A percentile compares a stretch with the other conserved stretches of the same genome.
These are phyloP conservation scores for Chiloscyllium plagiosum DNA, from an alignment of 2,113 vertebrate genomes.

Conservation along the genomic window DNA sequence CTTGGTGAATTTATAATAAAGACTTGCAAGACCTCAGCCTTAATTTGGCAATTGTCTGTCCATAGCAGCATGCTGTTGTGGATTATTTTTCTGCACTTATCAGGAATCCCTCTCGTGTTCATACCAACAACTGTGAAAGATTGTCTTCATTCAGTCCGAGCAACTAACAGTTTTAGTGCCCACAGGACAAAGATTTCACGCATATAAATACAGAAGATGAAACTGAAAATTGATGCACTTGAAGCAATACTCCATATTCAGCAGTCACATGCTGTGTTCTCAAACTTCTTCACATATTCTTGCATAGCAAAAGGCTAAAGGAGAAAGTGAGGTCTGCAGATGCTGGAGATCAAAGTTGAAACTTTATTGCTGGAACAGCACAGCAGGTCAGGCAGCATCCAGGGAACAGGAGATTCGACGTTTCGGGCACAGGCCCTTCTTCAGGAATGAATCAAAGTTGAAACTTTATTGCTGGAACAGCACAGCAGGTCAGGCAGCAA, in stretches of 20 bases:
- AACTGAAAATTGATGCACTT: background rate
- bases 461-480: too few species aligned
- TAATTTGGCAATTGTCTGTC: conserved; percentile 3
- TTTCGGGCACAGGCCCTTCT: too few species aligned
- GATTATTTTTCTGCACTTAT: background rate
- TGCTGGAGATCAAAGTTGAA: too few species aligned
- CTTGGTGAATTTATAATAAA: background rate
- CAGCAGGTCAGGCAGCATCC: too few species aligned
- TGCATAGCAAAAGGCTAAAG: background rate
- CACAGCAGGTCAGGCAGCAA: too few species aligned
- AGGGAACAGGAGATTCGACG: too few species aligned
- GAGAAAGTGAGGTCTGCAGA: too few species aligned
- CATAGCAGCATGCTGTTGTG: background rate
- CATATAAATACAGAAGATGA: background rate
- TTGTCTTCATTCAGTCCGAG: background rate
- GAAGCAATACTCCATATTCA: background rate
- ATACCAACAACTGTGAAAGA: background rate
- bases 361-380: too few species aligned
- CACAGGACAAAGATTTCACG: background rate
- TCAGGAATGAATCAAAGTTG: too few species aligned
- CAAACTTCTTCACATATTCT: background rate
- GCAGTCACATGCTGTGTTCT: background rate
- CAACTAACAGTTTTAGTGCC: background rate
- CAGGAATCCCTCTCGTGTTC: background rate
- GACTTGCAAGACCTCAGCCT: background rate